Evolutionary conservation across 2,888 invertebrate species (phyloP).

Genomic region (Diaperis boleti): DNA sequence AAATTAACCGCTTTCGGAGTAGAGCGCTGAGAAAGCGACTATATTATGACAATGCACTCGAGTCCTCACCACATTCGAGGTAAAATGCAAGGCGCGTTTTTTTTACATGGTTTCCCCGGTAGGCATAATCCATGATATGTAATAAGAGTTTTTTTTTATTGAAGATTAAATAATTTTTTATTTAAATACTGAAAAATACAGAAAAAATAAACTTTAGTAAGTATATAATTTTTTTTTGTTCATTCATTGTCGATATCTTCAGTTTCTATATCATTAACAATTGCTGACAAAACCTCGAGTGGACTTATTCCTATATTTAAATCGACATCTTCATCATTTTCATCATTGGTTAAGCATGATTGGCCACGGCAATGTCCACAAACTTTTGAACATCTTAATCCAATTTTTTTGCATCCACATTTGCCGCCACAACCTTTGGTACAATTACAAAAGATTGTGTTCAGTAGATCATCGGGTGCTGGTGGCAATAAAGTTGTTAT

Average conservation of each 20-base stretch:
- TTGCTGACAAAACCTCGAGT: too few species aligned
- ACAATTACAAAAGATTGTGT: neutral
- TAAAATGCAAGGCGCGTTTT: neutral
- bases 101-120: too few species aligned
- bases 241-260: neutral
- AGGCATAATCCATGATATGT: too few species aligned
- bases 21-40: neutral
- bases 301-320: too few species aligned
- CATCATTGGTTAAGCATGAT: neutral
- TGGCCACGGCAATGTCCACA: neutral
- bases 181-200: too few species aligned
- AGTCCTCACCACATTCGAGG: neutral
- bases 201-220: too few species aligned
- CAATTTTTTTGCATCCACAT: neutral
- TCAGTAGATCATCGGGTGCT: neutral
- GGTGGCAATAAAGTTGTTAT: neutral
- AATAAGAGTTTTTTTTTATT: too few species aligned
- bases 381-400: neutral
- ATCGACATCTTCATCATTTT: neutral
- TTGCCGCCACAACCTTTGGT: neutral
- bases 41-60: neutral
- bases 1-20: neutral
- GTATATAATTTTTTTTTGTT: neutral
- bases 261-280: neutral
- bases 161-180: too few species aligned